phyloP scores from a whole-genome alignment of 2,888 invertebrate species.

The Celastrina argiolus region DNA sequence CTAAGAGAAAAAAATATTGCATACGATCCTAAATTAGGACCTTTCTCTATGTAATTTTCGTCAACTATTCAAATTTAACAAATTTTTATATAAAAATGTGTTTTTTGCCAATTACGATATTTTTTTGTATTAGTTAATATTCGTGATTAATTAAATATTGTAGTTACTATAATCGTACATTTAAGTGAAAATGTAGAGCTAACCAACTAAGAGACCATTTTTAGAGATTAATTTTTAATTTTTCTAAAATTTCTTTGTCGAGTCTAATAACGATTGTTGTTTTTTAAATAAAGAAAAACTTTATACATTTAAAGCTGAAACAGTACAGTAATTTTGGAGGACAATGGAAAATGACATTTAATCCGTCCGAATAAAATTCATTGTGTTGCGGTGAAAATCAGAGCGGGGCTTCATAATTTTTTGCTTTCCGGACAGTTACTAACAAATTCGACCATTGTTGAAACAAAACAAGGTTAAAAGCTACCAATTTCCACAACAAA shows the following conservation, averaged over 20 bases:
- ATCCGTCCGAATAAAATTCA: not conserved
- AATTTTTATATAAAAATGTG: no score
- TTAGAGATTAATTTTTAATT: no score
- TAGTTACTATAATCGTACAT: not conserved
- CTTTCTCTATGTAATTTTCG: no score
- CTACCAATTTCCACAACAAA: slow-evolving; percentile 54
- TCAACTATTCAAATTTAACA: no score
- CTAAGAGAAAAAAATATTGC: no score
- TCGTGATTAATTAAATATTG: no score
- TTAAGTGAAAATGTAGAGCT: not conserved
- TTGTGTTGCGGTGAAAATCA: slow-evolving; percentile 2
- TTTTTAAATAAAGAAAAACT: not conserved
- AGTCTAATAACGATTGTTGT: not conserved
- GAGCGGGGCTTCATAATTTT: slow-evolving; percentile 19
- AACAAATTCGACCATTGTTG: slow-evolving; percentile 27
- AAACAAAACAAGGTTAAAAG: slow-evolving; percentile 35
- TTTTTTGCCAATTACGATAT: no score
- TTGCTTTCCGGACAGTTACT: slow-evolving; percentile 19
- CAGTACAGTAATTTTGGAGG: not conserved
- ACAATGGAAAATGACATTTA: slow-evolving; percentile 18
- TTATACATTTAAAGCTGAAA: not conserved
- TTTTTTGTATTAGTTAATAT: no score
- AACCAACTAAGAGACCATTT: no score
- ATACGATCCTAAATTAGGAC: no score
- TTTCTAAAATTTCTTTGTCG: not conserved